Base-by-base conservation (phyloP, 2,888 invertebrate genomes). In the Phania funesta region DNA sequence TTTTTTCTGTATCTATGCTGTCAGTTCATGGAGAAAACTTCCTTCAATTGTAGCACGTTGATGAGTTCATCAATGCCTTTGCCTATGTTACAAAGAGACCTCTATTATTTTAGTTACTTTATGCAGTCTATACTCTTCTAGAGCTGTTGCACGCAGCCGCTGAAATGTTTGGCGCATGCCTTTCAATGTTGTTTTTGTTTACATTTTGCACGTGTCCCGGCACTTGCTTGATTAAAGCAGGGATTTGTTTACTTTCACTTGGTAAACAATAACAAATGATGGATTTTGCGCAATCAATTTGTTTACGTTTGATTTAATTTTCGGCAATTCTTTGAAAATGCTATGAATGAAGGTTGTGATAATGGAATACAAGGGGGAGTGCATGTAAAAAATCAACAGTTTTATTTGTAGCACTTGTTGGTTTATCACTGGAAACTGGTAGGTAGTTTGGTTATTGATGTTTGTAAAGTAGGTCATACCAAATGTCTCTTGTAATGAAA, bases 281-380 rank as follows among this genome's bases (percentile, higher is more conserved):
- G 75, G 68, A 74, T 78, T 74, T 68, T 83, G 88, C 90, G 89
- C 84, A 24, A 2, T 84, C 0, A 11, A 4, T 67, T 85, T 89
- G 87, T 89, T 89, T 89, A 89, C 86, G n/a, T 84, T 58, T 73
- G 44, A 58, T 70, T 73, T 78, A 50, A 70, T 52, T 81, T 52
- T 38, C 67, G 60, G 68, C 74, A 79, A 78, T 80, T 81, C 84
- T 44, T 35, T 11, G 7, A 16, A 7, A 76, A 83, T 26, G 64
- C 20, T 35, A 41, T 78, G 52, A 82, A 78, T 75, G 78, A 70
- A 44, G n/a, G 22, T 56, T 64, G 5, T 18, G 29, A 13, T 29
- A 20, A 20, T 50, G 58, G 58, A 67, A 46, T 52, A 11, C 9
- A 9, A 8, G 8, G 24, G 32, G 0, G 3, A 22, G 1, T 32